Base-by-base conservation (phyloP, 2,888 invertebrate species). In the Artemia sp. region DNA sequence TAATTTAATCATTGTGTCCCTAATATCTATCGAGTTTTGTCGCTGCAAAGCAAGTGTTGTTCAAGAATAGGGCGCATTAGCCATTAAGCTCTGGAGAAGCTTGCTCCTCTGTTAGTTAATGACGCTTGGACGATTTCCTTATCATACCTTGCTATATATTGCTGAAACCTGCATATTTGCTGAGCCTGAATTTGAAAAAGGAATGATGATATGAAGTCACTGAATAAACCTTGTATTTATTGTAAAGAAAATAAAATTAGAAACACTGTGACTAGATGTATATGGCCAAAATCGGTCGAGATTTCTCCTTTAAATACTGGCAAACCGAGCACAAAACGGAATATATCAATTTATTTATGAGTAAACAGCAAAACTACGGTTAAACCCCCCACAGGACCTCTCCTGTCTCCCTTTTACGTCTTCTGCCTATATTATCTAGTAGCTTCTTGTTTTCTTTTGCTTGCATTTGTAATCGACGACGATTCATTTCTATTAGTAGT, bases 401-500 rank as follows among this genome's bases (percentile, higher is more conserved):
- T 38, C 38, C 38, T 38, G 51, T 12, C 24, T n/a, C 19, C 50
- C 69, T 66, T 67, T 69, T 69, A 12, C 71, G 71, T 51, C 71
- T 68, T 53, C 67, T 66, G 9, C 71, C 71, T n/a, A 70, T 58
- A 38, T 66, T 53, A 53, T 69, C 67, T 9, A 71, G 67, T 12
- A 70, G 52, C 51, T 71, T 66, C 69, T 67, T 70, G 51, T 71
- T 71, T 51, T 69, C 67, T 51, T 69, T 53, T 51, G 69, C 69
- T 67, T 71, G 71, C n/a, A 67, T 69, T n/a, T 52, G 52, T 14
- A 50, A 87, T 81, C 89, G 87, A 78, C 89, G 86, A 76, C 91
- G 85, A 14, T 88, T 88, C 74, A 90, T 86, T 80, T 91, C 90
- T 74, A 90, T 80, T 73, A 90, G 79, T 68, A 90, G 83, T 76